Evolutionary conservation across 2,797 vertebrate species (phyloP), one percentile per base, ranked within the genome.

Genomic region (Acanthornis magna): DNA sequence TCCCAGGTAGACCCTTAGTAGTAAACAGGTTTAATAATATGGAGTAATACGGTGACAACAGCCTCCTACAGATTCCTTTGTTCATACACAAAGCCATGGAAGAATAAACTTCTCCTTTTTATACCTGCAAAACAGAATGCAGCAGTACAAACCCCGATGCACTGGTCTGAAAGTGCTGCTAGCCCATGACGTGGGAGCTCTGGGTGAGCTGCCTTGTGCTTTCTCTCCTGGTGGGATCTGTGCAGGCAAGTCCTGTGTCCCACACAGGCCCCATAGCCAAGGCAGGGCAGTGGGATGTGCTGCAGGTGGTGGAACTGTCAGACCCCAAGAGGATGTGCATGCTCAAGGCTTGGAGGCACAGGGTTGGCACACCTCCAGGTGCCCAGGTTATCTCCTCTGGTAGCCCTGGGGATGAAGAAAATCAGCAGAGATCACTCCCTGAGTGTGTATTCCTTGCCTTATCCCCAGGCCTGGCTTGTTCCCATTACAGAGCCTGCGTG

Each of bases 401-500:
- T 47, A 92, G 66, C 40, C 38, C 47, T 51, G 53, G 27, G 43
- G 58, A 27, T 23, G 48, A 68, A 55, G 8, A 50, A 73, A 71
- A 13, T 9, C 75, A 83, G 54, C 54, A 80, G 81, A 70, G 60
- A 68, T 93, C 58, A 19, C 27, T 80, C 32, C 48, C 13, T 19
- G 5, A 53, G 47, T 23, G 63, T 82, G 48, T 84, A 89, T 91
- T 95, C 82, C 65, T 85, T 48, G 34, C 45, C 34, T 74, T 51
- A 22, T 17, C 40, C 65, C 58, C 26, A 43, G 72, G 34, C 79
- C 42, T 68, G 79, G 79, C 94, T 92, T 91, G 87, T 30, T 94
- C 30, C 29, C 0, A 0, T 48, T 38, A 6, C 47, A 5, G 2
- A 85, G 60, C 45, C 79, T 62, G 27, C 38, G n/a, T 0, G 0